Base-by-base conservation (phyloP, 1,140 invertebrate species). In the Yoshiicerus persimilis region DNA sequence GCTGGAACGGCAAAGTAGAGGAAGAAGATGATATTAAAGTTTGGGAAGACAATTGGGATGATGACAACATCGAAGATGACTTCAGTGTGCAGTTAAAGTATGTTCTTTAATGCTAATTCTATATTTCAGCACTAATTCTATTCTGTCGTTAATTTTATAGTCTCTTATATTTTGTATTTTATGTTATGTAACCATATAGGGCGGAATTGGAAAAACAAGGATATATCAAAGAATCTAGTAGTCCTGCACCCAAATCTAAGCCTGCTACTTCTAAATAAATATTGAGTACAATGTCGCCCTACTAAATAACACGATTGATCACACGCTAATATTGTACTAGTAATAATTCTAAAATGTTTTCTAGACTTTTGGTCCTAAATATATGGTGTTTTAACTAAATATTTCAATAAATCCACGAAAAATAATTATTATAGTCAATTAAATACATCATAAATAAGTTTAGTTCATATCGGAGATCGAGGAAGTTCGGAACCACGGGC, bases 21-120 rank as follows among this genome's bases (percentile, higher is more conserved):
- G 94, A 95, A 91, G 96, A 98, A 88, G 97, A 98, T 92, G 97
- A 98, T 92, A 96, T 97, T 87, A 99, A 98, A 91, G 98, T 99
- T 0, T 99, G 98, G 98, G 98, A 99, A 93, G 98, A 99, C 92
- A 99, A 99, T 92, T 99, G 98, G 98, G 98, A 99, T 93, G 98
- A 99, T 93, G 98, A 99, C 92, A 97, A 99, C 91, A 95, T 99
- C 66, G 98, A 99, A 92, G 98, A 99, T 93, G 98, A 99, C 93
- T 99, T 99, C 91, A 98, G 97, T 92, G 95, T 97, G 92, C 98
- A 99, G 92, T 93, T 99, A 39, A 97, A 96, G 96, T 96, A 93
- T 34, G 6, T 27, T 27, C 1, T 27, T 6, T 25, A 27, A 30
- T 66, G n/a, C 11, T 27, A 5, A 27, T 27, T 6, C 23, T 23